These are phyloP conservation scores for Drosophila rubida DNA, from an alignment of 2,888 invertebrate genomes.

Conservation along the genomic window DNA sequence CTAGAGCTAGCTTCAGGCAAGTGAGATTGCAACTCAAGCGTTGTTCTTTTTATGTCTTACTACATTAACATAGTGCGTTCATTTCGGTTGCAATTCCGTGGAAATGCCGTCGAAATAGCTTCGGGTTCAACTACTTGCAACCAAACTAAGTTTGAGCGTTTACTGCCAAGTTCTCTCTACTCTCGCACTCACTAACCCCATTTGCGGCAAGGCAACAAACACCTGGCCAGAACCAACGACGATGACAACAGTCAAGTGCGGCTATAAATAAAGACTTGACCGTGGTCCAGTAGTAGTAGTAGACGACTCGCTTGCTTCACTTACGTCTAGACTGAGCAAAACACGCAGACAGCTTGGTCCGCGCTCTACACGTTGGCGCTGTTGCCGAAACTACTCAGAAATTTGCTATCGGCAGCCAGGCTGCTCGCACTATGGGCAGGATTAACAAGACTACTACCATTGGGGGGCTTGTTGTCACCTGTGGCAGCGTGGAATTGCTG, in stretches of 20 bases:
- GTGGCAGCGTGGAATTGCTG: constrained; percentile 65
- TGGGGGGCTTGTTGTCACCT: constrained; percentile 73
- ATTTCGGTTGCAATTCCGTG: not conserved
- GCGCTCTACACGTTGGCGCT: constrained; percentile 83
- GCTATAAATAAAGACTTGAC: not conserved
- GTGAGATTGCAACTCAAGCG: not conserved
- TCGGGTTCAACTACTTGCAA: too few species aligned
- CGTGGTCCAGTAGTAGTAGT: too few species aligned
- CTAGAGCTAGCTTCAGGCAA: constrained; percentile 5
- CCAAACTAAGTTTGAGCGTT: constrained; percentile 5
- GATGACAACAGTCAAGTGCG: not conserved
- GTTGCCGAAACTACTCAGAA: constrained; percentile 85
- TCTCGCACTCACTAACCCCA: constrained; percentile 26
- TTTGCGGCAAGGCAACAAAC: not conserved
- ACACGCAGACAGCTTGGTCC: constrained; percentile 41
- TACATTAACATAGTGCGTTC: not conserved
- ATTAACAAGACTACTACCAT: constrained; percentile 26
- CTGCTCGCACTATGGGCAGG: constrained; percentile 68
- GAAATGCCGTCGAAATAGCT: not conserved
- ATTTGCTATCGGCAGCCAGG: constrained; percentile 81
- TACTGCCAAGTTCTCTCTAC: not conserved
- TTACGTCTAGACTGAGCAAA: constrained; percentile 63
- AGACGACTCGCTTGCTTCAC: constrained; percentile 36
- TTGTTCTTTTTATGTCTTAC: not conserved
- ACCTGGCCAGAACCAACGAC: constrained; percentile 3